A percentile compares a stretch with the other conserved stretches of the same genome.
These are phyloP conservation scores for Thereva unica DNA, from an alignment of 2,888 invertebrate species.

Conservation along the genomic window DNA sequence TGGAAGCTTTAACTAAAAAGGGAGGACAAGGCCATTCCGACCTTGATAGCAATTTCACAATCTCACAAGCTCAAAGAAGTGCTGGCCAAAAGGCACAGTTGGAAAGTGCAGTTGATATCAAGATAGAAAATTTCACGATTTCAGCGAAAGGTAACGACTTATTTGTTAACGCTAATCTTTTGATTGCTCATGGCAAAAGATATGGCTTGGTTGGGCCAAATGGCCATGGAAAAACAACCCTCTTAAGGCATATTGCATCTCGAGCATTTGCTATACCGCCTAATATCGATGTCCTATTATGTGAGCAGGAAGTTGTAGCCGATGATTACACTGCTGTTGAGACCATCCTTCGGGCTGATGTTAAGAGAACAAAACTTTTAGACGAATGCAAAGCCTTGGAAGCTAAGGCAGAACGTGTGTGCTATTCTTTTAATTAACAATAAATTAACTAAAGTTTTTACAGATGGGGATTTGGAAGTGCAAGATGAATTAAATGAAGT, in stretches of 20 bases:
- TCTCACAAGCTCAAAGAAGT: constrained; percentile 79
- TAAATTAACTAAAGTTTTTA: constrained; percentile 1
- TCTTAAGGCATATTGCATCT: constrained; percentile 89
- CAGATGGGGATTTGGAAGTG: constrained; percentile 70
- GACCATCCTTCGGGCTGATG: constrained; percentile 91
- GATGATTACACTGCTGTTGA: constrained; percentile 93
- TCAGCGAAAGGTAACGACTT: constrained; percentile 96
- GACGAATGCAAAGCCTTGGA: constrained; percentile 84
- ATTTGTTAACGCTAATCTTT: constrained; percentile 91
- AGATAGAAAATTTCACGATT: constrained; percentile 97
- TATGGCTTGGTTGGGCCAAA: constrained; percentile 99
- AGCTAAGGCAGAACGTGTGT: constrained; percentile 63
- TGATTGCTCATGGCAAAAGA: constrained; percentile 90
- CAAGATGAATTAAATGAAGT: constrained; percentile 86
- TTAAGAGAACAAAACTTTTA: constrained; percentile 79
- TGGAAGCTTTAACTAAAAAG: constrained; percentile 82
- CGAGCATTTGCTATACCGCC: constrained; percentile 92
- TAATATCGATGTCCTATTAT: constrained; percentile 91
- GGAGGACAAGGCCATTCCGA: constrained; percentile 89
- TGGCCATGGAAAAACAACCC: constrained; percentile 97
- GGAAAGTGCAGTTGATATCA: constrained; percentile 96
- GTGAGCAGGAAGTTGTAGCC: constrained; percentile 97
- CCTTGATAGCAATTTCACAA: constrained; percentile 91
- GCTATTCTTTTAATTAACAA: background rate
- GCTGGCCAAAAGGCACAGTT: constrained; percentile 76